A percentile compares a stretch with the other conserved stretches of the same genome.
phyloP scores from a whole-genome alignment of 92 coral and sea anemone species.

The Phymanthus crucifer region DNA sequence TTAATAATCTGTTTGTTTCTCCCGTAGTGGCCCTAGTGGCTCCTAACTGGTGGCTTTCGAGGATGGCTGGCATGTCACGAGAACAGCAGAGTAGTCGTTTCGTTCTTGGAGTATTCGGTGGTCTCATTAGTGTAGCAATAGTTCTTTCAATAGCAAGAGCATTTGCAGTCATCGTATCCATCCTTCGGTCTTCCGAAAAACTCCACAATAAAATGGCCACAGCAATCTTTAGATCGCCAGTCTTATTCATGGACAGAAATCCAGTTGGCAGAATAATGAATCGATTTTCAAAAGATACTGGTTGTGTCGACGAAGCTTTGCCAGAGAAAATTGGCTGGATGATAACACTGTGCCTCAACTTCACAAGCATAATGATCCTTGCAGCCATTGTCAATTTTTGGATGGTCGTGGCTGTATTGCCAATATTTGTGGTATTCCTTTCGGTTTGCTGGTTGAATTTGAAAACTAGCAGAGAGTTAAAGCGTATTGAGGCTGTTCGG shows the following conservation, averaged over 20 bases:
- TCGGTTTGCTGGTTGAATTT: slow-evolving; percentile 31
- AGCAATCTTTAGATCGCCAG: slow-evolving; percentile 45
- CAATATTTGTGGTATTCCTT: not conserved
- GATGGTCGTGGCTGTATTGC: slow-evolving; percentile 4
- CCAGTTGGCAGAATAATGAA: slow-evolving; percentile 48
- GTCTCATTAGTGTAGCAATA: slow-evolving; percentile 30
- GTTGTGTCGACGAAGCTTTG: slow-evolving; percentile 5
- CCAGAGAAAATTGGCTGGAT: slow-evolving; percentile 5
- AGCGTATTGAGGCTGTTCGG: slow-evolving; percentile 58
- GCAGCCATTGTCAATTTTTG: slow-evolving; percentile 2
- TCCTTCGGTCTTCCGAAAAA: slow-evolving; percentile 42
- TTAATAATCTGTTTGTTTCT: too few species aligned
- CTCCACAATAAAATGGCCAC: slow-evolving; percentile 46
- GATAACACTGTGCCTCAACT: not conserved
- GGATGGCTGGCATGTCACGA: slow-evolving; percentile 11
- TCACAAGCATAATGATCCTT: not conserved
- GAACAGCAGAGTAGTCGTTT: not conserved
- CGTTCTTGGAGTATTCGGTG: slow-evolving; percentile 24
- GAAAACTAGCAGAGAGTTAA: slow-evolving; percentile 57
- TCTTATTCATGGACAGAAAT: slow-evolving; percentile 50
- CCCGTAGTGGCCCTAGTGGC: slow-evolving; percentile 13
- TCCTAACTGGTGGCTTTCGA: slow-evolving; percentile 32
- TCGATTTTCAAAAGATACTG: slow-evolving; percentile 28
- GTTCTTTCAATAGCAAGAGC: slow-evolving; percentile 27
- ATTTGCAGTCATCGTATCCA: slow-evolving; percentile 17